Conservation (phyloP, 2,797 vertebrate species). For the Sebastes variabilis region DNA sequence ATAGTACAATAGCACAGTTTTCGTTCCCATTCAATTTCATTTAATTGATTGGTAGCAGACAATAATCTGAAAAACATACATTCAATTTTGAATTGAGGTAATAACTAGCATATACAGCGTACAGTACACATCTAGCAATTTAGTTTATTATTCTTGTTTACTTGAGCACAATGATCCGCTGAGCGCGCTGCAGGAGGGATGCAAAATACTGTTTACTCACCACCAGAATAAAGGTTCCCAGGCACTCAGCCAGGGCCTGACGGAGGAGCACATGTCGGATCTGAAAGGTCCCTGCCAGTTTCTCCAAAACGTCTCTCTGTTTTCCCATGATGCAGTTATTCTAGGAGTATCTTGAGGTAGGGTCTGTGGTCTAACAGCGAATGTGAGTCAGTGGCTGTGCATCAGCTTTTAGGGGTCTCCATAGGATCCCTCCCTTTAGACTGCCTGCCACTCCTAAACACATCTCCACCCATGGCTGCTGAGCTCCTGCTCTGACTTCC, state of each 20-base stretch:
- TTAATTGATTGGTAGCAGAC: background rate
- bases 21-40: background rate
- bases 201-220: constrained; percentile 75
- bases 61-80: background rate
- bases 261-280: constrained; percentile 83
- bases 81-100: background rate
- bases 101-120: background rate
- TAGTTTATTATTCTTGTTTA: background rate
- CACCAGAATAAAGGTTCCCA: constrained; percentile 89
- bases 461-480: background rate
- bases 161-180: background rate
- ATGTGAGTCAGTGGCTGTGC: constrained; percentile 3
- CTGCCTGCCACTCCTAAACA: constrained; percentile 11
- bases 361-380: constrained; percentile 2
- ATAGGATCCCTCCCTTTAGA: constrained; percentile 25
- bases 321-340: constrained; percentile 78
- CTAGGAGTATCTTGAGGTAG: constrained; percentile 4
- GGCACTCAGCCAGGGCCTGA: constrained; percentile 87
- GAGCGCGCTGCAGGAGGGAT: background rate
- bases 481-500: background rate
- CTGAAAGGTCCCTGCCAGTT: constrained; percentile 79
- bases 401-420: constrained; percentile 46
- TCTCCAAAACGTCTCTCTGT: constrained; percentile 83
- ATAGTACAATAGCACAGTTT: background rate
- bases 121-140: background rate